Percentiles rank a stretch among this genome's conserved stretches.
Evolutionary conservation across 30 jellyfish, hydroid and myxozoan genomes (phyloP).

Genomic region (Pelagia noctiluca): DNA sequence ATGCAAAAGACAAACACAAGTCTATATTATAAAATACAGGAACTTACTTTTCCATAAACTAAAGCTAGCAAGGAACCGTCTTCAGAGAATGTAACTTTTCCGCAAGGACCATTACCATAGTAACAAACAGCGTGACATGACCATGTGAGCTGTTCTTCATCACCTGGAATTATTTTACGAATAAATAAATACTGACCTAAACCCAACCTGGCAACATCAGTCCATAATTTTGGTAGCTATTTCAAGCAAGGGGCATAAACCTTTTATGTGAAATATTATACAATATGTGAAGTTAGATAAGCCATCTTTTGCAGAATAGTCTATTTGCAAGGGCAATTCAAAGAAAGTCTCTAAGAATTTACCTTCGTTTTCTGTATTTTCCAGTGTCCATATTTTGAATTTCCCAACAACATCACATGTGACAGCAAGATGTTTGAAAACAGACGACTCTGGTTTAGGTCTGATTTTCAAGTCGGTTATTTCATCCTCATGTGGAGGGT

Average conservation of each 20-base stretch:
- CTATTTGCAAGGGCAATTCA: no score
- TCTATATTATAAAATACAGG: no score
- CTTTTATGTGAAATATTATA: no score
- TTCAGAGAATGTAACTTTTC: slow-evolving; percentile 74
- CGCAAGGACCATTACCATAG: slow-evolving; percentile 78
- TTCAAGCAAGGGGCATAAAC: no score
- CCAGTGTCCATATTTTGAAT: slow-evolving; percentile 75
- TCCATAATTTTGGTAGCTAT: no score
- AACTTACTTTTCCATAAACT: slow-evolving; percentile 72
- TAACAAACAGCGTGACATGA: slow-evolving; percentile 57
- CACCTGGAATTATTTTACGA: no score
- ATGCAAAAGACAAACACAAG: no score
- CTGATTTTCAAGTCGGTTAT: slow-evolving; percentile 50
- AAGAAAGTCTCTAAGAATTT: background rate
- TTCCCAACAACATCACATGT: slow-evolving; percentile 74
- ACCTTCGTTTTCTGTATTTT: slow-evolving; percentile 32
- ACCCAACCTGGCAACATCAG: no score
- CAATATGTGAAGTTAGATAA: no score
- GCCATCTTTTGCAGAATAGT: no score
- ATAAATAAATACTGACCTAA: no score
- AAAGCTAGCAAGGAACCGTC: slow-evolving; percentile 91
- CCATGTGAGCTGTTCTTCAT: slow-evolving; percentile 59
- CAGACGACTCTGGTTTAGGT: slow-evolving; percentile 47
- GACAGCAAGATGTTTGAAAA: slow-evolving; percentile 50
- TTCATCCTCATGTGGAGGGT: slow-evolving; percentile 81